Base-by-base conservation (phyloP, 2,888 invertebrate species). In the Xylota sylvarum region DNA sequence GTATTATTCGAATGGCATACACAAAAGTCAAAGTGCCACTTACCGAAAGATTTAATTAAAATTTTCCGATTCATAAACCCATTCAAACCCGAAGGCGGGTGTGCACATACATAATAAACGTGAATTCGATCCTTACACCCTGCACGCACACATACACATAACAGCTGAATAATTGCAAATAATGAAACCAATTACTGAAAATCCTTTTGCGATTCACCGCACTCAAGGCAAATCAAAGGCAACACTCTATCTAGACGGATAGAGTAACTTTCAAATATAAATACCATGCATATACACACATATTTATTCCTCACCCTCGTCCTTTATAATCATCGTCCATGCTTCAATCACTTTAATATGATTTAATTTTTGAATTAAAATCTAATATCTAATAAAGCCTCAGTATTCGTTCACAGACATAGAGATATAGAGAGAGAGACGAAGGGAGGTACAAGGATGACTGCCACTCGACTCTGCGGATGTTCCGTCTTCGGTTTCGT, bases 291-390 rank as follows among this genome's bases (percentile, higher is more conserved):
- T n/a, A n/a, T n/a, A 35, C 12, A 52, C 19, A 37, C 23, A 23
- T 23, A 23, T 23, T 3, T 23, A 3, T 23, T 37, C 17, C 10
- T 2, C 17, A n/a, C 19, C 10, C 14, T 5, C 23, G 37, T 27
- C 58, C 37, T 7, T 37, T 12, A 5, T 37, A 17, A 48, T 48
- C 67, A 32, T 60, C 55, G 27, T 69, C 60, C 65, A 55, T 50
- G 74, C 50, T 65, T 80, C 74, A 84, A 84, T 84, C 80, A 74
- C 80, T 84, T 80, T 74, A 80, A 80, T 84, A 64, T 74, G 81
- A 85, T 81, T 80, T 80, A 76, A 80, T 79, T 80, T 81, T 70
- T 58, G 65, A 85, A 85, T 85, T 85, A 80, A 85, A 85, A 85
- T 80, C 84, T 80, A 80, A 81, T 76, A 84, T 74, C 83, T 80